A percentile compares a stretch with the other conserved stretches of the same genome.
Evolutionary conservation across 2,113 vertebrate genomes (phyloP).

Genomic region (Carlito syrichta): DNA sequence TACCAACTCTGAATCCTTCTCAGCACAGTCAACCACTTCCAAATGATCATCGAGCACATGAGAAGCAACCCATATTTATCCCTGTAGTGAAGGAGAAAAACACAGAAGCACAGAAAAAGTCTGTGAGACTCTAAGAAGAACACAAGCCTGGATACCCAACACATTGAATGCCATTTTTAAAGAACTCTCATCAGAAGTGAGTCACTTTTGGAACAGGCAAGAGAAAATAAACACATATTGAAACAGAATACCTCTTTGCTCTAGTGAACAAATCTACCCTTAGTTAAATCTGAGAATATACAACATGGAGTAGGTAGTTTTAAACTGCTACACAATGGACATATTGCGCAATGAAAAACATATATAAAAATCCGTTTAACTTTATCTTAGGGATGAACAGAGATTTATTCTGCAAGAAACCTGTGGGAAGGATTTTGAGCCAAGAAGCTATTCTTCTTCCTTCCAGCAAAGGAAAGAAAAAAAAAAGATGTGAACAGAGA

Average conservation of each 20-base stretch:
- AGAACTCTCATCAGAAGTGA: slow-evolving; percentile 1
- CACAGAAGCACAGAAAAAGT: background rate
- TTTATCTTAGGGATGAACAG: background rate
- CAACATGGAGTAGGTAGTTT: background rate
- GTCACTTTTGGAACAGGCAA: background rate
- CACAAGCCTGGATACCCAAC: background rate
- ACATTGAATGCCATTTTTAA: background rate
- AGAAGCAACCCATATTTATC: background rate
- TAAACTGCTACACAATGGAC: background rate
- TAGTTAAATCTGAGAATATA: background rate
- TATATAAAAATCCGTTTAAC: background rate
- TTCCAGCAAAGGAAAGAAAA: background rate
- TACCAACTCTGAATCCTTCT: background rate
- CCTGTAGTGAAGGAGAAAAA: background rate
- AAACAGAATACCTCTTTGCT: slow-evolving; percentile 23
- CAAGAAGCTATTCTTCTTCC: background rate
- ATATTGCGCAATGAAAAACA: slow-evolving; percentile 32
- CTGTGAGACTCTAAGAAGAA: background rate
- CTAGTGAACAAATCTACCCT: background rate
- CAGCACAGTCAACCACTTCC: background rate
- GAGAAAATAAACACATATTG: slow-evolving; percentile 35
- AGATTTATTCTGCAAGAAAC: background rate
- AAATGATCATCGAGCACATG: background rate
- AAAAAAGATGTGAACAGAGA: background rate
- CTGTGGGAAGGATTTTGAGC: background rate